Conservation (phyloP, 1,140 invertebrate genomes). For the Habropoda laboriosa region DNA sequence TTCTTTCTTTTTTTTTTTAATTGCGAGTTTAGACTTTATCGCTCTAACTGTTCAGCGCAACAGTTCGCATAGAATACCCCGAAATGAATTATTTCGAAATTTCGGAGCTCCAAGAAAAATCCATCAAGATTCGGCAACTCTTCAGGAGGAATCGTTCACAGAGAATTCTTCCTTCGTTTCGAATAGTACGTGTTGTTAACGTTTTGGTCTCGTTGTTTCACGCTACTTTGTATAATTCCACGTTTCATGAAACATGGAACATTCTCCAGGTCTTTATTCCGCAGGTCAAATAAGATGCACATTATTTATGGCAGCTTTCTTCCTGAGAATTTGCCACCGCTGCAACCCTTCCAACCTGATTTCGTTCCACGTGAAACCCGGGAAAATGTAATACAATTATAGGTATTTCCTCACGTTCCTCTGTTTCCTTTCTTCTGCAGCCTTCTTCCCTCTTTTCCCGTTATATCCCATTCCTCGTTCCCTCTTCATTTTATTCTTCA, state of each 20-base stretch:
- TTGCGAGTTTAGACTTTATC: no score
- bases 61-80: neutral
- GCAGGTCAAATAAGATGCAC: slow-evolving; percentile 6
- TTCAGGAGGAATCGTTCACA: no score
- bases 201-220: neutral
- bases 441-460: neutral
- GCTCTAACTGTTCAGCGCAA: no score
- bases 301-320: slow-evolving; percentile 8
- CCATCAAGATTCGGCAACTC: neutral
- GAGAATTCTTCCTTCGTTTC: no score
- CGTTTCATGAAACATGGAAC: no score
- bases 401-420: neutral
- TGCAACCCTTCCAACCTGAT: neutral
- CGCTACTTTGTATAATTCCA: neutral
- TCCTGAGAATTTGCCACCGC: neutral
- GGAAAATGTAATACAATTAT: neutral
- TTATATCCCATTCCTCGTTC: neutral
- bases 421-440: neutral
- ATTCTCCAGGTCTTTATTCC: no score
- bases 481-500: neutral
- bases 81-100: slow-evolving; percentile 23
- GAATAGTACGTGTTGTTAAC: no score
- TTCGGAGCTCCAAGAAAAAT: neutral
- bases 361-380: neutral
- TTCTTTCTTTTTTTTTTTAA: no score